phyloP scores from a whole-genome alignment of 64 coral and sea anemone species.

The Orbicella faveolata region DNA sequence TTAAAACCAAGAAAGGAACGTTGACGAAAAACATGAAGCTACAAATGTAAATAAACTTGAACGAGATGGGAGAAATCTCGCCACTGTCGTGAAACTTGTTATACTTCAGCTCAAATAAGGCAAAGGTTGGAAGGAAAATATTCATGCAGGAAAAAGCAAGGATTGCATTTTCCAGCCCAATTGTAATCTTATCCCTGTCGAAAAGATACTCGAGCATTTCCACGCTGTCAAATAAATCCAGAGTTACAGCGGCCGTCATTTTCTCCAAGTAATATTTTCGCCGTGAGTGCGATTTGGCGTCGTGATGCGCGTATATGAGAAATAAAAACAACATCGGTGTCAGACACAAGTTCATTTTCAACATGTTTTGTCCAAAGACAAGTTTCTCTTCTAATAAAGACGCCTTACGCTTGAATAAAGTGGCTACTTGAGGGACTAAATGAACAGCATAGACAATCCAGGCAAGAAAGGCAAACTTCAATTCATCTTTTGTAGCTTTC shows the following conservation, averaged over 20 bases:
- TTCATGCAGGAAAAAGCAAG: constrained; percentile 83
- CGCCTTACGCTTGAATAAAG: constrained; percentile 63
- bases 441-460: constrained; percentile 90
- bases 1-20: constrained; percentile 84
- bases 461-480: constrained; percentile 72
- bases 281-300: constrained; percentile 61
- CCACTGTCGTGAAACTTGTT: constrained; percentile 96
- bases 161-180: constrained; percentile 44
- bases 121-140: constrained; percentile 85
- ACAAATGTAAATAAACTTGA: constrained; percentile 86
- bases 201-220: constrained; percentile 97
- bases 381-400: constrained; percentile 51
- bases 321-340: constrained; percentile 89
- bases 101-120: constrained; percentile 84
- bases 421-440: constrained; percentile 83
- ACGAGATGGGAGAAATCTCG: constrained; percentile 77
- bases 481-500: constrained; percentile 52
- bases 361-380: constrained; percentile 76
- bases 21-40: constrained; percentile 90
- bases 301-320: constrained; percentile 86
- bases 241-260: constrained; percentile 67
- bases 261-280: constrained; percentile 92
- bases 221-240: constrained; percentile 95
- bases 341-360: constrained; percentile 88
- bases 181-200: constrained; percentile 33